A percentile compares a stretch with the other conserved stretches of the same genome.
Evolutionary conservation across 2,888 invertebrate species (phyloP).

Genomic region (Lordiphosa fenestrarum): DNA sequence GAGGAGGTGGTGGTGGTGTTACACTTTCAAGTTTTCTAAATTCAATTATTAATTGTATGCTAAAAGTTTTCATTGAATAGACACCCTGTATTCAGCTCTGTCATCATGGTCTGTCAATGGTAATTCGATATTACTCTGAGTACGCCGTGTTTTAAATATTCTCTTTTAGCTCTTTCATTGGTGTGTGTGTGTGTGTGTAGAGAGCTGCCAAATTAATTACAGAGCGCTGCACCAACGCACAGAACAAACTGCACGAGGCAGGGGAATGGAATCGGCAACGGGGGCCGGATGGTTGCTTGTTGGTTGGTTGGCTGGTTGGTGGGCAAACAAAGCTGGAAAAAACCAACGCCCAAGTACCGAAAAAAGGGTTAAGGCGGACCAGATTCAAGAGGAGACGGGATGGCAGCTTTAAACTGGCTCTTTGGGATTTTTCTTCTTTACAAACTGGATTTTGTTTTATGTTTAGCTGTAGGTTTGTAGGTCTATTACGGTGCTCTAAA

Average conservation of each 20-base stretch:
- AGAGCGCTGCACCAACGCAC: conserved; percentile 64
- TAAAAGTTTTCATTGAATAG: conserved; percentile 2
- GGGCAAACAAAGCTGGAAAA: conserved; percentile 14
- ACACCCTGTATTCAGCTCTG: conserved; percentile 22
- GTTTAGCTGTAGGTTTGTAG: conserved; percentile 64
- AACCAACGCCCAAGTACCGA: conserved; percentile 14
- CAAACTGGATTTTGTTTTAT: conserved; percentile 54
- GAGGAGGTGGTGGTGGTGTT: background rate
- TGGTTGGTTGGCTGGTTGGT: background rate
- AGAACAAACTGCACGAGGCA: conserved; percentile 29
- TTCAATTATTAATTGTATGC: conserved; percentile 31
- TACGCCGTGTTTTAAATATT: conserved; percentile 60
- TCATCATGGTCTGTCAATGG: conserved; percentile 43
- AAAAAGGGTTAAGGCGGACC: conserved; percentile 18
- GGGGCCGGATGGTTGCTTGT: background rate
- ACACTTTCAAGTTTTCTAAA: conserved; percentile 1
- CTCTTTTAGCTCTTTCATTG: conserved; percentile 37
- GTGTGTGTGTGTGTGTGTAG: conserved; percentile 19
- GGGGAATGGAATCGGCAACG: conserved; percentile 2
- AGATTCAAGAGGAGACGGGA: conserved; percentile 12
- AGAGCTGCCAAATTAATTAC: conserved; percentile 69
- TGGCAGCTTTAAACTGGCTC: conserved; percentile 53
- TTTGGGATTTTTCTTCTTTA: conserved; percentile 32
- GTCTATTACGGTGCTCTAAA: conserved; percentile 66
- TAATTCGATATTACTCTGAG: conserved; percentile 62